Percentiles rank a stretch among this genome's conserved stretches.
phyloP scores from a whole-genome alignment of 2,113 vertebrate genomes.

The Aramus guarauna region DNA sequence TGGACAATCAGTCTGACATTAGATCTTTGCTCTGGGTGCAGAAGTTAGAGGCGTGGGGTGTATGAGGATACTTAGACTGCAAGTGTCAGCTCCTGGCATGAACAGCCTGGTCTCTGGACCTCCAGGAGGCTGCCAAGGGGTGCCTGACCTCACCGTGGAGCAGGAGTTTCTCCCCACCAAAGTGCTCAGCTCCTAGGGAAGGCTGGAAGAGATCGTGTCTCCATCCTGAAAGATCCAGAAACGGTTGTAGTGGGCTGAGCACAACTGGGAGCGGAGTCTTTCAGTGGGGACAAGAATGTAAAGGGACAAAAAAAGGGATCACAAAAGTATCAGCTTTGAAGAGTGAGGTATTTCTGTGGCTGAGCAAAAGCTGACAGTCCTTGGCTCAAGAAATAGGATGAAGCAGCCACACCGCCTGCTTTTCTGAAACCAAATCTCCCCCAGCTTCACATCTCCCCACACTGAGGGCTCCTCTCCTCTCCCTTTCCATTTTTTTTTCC shows the following conservation, averaged over 20 bases:
- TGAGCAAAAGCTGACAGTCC: neutral
- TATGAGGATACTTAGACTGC: neutral
- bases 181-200: neutral
- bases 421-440: slow-evolving; percentile 26
- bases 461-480: neutral
- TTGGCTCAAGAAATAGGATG: neutral
- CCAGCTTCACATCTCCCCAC: neutral
- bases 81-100: neutral
- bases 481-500: neutral
- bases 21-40: neutral
- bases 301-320: neutral
- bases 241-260: rapidly evolving
- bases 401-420: neutral
- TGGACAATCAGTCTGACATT: neutral
- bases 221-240: neutral
- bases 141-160: neutral
- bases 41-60: neutral
- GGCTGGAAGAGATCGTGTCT: neutral
- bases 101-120: neutral
- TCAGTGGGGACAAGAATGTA: neutral
- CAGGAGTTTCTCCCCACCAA: neutral
- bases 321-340: neutral
- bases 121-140: neutral
- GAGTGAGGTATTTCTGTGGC: neutral
- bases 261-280: neutral